phyloP scores from a whole-genome alignment of 2,888 invertebrate species.

The Ennomos quercinarius region DNA sequence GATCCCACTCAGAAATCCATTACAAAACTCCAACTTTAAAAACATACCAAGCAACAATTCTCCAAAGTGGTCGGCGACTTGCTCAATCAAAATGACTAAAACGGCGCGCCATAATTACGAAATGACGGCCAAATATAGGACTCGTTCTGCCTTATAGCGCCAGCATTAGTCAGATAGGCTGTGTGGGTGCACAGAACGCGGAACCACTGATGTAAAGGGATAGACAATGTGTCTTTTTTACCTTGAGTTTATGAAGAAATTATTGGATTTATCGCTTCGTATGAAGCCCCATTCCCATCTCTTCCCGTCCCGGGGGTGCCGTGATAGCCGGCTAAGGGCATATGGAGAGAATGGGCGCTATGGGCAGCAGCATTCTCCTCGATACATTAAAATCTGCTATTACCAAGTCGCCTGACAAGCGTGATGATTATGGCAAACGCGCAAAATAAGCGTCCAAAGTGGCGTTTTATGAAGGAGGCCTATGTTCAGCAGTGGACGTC shows the following conservation, averaged over 20 bases:
- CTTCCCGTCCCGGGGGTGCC: no score
- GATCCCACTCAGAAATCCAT: constrained; percentile 18
- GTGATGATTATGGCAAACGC: no score
- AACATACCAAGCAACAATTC: constrained; percentile 7
- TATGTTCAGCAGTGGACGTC: no score
- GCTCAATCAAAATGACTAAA: constrained; percentile 35
- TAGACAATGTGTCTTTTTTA: constrained; percentile 1
- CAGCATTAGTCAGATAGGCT: constrained; percentile 22
- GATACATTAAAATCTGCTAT: no score
- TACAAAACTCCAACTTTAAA: constrained; percentile 15
- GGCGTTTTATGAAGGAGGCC: no score
- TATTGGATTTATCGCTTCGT: background rate
- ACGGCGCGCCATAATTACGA: constrained; percentile 35
- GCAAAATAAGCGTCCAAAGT: no score
- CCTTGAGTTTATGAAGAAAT: background rate
- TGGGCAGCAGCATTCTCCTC: no score
- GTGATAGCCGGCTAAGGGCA: no score
- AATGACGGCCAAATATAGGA: constrained; percentile 38
- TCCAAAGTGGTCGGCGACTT: constrained; percentile 23
- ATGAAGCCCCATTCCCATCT: no score
- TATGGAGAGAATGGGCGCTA: no score
- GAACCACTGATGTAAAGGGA: constrained; percentile 8
- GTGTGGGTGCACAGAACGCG: constrained; percentile 26
- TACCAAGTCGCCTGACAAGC: no score
- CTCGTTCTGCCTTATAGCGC: constrained; percentile 27